Conservation (phyloP, 2,113 vertebrate genomes). For the Silurus asotus region DNA sequence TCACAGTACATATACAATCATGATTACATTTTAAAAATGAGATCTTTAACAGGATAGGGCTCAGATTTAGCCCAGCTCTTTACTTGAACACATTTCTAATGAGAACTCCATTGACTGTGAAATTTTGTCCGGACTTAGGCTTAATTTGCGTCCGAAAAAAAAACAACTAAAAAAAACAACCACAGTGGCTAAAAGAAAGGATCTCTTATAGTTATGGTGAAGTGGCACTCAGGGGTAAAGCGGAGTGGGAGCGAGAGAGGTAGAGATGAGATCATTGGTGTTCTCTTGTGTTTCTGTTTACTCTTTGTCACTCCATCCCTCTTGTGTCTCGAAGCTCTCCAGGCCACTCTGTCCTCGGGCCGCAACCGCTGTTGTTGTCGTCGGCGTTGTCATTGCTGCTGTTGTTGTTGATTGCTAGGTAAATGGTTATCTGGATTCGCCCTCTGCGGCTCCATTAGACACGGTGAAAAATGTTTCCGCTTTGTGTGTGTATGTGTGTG, state of each 20-base stretch:
- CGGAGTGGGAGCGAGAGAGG: slow-evolving; percentile 33
- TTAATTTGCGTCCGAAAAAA: slow-evolving; percentile 15
- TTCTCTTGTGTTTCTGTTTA: slow-evolving; percentile 46
- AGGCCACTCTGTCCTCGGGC: slow-evolving; percentile 52
- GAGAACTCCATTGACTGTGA: slow-evolving; percentile 11
- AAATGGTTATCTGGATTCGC: slow-evolving; percentile 53
- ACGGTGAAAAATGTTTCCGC: slow-evolving; percentile 51
- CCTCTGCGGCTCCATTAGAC: slow-evolving; percentile 55
- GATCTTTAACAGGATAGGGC: not conserved
- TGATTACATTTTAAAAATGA: not conserved
- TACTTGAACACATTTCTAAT: slow-evolving; percentile 16
- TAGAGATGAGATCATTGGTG: slow-evolving; percentile 49
- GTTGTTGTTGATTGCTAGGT: slow-evolving; percentile 56
- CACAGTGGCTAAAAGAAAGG: slow-evolving; percentile 46
- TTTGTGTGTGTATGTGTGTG: slow-evolving; percentile 23
- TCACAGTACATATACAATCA: not conserved
- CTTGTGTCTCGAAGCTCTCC: slow-evolving; percentile 48
- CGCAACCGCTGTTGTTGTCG: slow-evolving; percentile 53
- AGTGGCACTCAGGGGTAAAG: slow-evolving; percentile 63
- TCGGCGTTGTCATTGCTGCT: slow-evolving; percentile 57
- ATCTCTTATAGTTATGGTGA: slow-evolving; percentile 62
- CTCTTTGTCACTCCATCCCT: slow-evolving; percentile 42
- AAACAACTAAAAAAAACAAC: not conserved
- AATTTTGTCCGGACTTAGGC: slow-evolving; percentile 20
- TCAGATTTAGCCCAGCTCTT: not conserved